Evolutionary conservation across 2,113 vertebrate species (phyloP).

Genomic region (Rafetus swinhoei): DNA sequence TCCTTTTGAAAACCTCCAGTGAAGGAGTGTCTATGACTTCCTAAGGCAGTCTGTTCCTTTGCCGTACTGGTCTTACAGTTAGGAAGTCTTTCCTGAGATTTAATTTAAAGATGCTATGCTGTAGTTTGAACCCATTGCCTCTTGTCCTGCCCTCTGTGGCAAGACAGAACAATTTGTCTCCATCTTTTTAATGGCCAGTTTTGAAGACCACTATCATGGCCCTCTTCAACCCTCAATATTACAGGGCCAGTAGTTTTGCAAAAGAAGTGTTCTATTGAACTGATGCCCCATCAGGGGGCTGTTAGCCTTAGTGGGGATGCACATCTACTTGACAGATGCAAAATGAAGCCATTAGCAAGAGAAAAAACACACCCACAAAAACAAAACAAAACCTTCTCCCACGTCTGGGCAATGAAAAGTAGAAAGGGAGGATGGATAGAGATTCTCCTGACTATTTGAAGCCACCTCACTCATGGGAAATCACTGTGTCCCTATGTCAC

Average conservation of each 20-base stretch:
- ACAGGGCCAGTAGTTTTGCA: background rate
- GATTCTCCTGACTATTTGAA: background rate
- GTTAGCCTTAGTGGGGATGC: background rate
- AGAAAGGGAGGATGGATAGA: background rate
- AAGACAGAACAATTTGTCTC: background rate
- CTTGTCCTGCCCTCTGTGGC: background rate
- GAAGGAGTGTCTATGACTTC: background rate
- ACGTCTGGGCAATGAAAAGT: background rate
- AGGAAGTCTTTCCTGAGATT: background rate
- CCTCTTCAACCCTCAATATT: too few species aligned
- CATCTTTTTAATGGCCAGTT: background rate
- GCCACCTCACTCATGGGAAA: background rate
- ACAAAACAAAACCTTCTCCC: background rate
- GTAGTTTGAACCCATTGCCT: background rate
- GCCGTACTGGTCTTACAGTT: background rate
- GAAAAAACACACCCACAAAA: too few species aligned
- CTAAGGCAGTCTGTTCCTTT: background rate
- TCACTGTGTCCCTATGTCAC: background rate
- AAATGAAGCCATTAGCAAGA: background rate
- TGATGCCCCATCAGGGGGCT: background rate
- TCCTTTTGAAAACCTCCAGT: background rate
- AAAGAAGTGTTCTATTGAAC: background rate
- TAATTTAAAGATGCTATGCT: background rate
- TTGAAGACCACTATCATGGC: background rate
- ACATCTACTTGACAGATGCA: background rate